Evolutionary conservation across 1,140 invertebrate genomes (phyloP).

Genomic region (Euura lappo): DNA sequence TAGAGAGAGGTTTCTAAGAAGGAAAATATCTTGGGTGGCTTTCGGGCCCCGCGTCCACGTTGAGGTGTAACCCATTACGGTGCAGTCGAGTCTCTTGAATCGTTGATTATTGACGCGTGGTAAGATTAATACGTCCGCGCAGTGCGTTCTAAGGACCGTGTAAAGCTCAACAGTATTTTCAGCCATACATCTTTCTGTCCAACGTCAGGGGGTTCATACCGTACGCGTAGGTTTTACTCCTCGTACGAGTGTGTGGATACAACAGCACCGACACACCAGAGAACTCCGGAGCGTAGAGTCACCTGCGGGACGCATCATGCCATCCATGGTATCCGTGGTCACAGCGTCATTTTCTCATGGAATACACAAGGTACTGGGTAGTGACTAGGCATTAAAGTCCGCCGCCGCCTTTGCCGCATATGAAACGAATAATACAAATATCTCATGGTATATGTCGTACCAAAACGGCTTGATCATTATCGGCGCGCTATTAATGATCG

Average conservation of each 20-base stretch:
- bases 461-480: constrained; percentile 7
- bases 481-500: background rate
- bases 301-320: constrained; percentile 1
- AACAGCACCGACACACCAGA: too few relatives aligned
- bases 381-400: background rate
- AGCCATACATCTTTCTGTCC: too few relatives aligned
- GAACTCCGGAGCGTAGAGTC: too few relatives aligned
- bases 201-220: too few relatives aligned
- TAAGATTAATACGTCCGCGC: constrained; percentile 5
- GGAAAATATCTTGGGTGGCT: too few relatives aligned
- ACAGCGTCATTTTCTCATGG: background rate
- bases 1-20: too few relatives aligned
- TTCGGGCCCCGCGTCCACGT: too few relatives aligned
- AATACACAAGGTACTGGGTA: background rate
- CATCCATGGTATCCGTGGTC: background rate
- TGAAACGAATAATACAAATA: constrained; percentile 7
- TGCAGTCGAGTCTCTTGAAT: background rate
- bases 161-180: too few relatives aligned
- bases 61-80: too few relatives aligned
- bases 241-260: too few relatives aligned
- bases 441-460: background rate
- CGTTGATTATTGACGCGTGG: background rate
- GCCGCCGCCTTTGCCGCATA: background rate
- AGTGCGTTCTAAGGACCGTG: too few relatives aligned
- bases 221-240: too few relatives aligned